Base-by-base conservation (phyloP, 1,140 invertebrate genomes). In the Penaeus vannamei region DNA sequence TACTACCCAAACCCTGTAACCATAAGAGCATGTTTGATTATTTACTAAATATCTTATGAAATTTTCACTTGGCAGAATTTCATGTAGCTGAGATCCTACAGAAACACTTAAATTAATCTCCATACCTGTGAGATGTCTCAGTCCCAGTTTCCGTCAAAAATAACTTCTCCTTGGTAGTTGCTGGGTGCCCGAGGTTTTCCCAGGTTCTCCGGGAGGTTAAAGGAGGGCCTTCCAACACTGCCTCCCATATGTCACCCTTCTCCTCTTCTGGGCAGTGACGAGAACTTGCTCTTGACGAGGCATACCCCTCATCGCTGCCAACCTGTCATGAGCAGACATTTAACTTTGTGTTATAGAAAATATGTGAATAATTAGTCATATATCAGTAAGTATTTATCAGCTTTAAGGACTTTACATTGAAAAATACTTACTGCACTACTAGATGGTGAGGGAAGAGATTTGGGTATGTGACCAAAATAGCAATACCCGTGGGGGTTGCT, bases 271-370 rank as follows among this genome's bases (percentile, higher is more conserved):
- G 69, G n/a, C 36, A 64, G 26, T 89, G 69, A 17, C 62, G 59
- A 26, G 29, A 53, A 32, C 59, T 69, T 32, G 87, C 60, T 8
- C 60, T 62, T 59, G 86, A 87, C 29, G 87, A 84, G 14, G 82
- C 87, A 59, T 89, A 89, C 3, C 87, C 87, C 53, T 89, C 87
- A 85, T 89, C 87, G 59, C 87, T 84, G 7, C 64, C 82, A 59
- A 72, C 87, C 82, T 85, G 46, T 8, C 5, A 77, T 61, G 19
- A 79, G 76, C 46, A 29, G 8, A 79, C 76, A 29, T 79, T 36
- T 1, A 26, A 46, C 29, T 23, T 46, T 36, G 76, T 79, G 76
- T 29, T 36, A 7, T 1, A 79, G 23, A 29, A 60, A 60, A 4
- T 61, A n/a, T 32, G 26, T 4, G 12, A 53, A n/a, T 5, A 64